These are phyloP conservation scores for Muscidifurax raptorellus DNA, from an alignment of 1,140 invertebrate species.

Conservation along the genomic window DNA sequence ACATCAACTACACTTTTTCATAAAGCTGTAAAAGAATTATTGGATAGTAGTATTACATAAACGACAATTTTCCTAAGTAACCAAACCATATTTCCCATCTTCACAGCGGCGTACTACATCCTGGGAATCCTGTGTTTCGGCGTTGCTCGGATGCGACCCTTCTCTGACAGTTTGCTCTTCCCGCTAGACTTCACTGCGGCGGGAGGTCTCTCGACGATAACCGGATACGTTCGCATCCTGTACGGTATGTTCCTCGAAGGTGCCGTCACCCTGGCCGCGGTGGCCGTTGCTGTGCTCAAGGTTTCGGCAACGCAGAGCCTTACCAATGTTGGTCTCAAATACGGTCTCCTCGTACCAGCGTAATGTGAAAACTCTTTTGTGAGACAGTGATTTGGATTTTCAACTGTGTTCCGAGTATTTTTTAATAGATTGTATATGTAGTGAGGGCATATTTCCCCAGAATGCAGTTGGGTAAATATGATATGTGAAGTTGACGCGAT, in stretches of 20 bases:
- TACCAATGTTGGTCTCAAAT: slow-evolving; percentile 77
- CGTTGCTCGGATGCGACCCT: slow-evolving; percentile 73
- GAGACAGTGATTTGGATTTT: not conserved
- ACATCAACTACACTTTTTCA: too few species aligned
- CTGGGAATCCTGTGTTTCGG: slow-evolving; percentile 80
- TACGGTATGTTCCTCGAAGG: slow-evolving; percentile 83
- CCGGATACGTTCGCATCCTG: slow-evolving; percentile 77
- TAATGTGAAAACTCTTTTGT: slow-evolving; percentile 54
- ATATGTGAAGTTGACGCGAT: too few species aligned
- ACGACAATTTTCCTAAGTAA: not conserved
- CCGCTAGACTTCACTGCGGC: slow-evolving; percentile 83
- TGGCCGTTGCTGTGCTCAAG: slow-evolving; percentile 78
- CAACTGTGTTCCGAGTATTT: not conserved
- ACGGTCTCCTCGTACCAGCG: slow-evolving; percentile 75
- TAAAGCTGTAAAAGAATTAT: too few species aligned
- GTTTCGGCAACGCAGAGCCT: slow-evolving; percentile 77
- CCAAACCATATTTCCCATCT: slow-evolving; percentile 49
- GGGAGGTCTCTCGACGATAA: slow-evolving; percentile 79
- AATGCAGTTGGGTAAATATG: too few species aligned
- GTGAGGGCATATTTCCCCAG: too few species aligned
- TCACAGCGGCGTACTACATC: slow-evolving; percentile 76
- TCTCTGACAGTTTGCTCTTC: slow-evolving; percentile 79
- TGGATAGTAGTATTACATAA: not conserved
- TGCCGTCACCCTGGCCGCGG: slow-evolving; percentile 79
- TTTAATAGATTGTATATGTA: not conserved